Evolutionary conservation across 2,888 invertebrate genomes (phyloP).

Genomic region (Drosophila pegasa): DNA sequence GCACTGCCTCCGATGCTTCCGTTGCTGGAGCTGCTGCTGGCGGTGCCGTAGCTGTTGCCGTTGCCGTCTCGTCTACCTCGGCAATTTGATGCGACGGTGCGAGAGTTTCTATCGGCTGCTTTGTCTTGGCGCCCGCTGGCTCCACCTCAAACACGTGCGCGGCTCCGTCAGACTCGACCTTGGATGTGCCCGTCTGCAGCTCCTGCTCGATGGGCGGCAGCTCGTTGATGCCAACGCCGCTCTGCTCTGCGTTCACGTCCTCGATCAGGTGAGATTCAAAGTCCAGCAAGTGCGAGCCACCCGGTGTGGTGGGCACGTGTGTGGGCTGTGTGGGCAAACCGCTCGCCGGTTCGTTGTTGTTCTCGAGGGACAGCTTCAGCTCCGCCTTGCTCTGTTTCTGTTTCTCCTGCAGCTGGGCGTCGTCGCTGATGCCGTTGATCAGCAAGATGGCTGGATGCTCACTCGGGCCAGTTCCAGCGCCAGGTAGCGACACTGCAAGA

Average conservation of each 20-base stretch:
- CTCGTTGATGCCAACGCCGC: slow-evolving; percentile 82
- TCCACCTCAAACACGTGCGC: slow-evolving; percentile 82
- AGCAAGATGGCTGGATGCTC: slow-evolving; percentile 84
- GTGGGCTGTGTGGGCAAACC: slow-evolving; percentile 23
- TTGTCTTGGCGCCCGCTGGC: slow-evolving; percentile 78
- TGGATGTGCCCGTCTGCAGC: slow-evolving; percentile 78
- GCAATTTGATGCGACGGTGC: slow-evolving; percentile 66
- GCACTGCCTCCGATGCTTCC: slow-evolving; percentile 42
- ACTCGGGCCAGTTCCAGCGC: slow-evolving; percentile 81
- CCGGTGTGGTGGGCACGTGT: slow-evolving; percentile 60
- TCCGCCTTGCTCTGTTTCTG: slow-evolving; percentile 33
- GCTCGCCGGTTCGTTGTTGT: slow-evolving; percentile 34
- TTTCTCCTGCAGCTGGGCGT: slow-evolving; percentile 46
- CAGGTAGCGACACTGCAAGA: slow-evolving; percentile 85
- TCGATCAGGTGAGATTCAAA: slow-evolving; percentile 84
- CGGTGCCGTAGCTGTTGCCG: slow-evolving; percentile 31
- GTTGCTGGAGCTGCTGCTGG: slow-evolving; percentile 19
- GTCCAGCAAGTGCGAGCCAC: slow-evolving; percentile 75
- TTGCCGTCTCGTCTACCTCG: slow-evolving; percentile 69
- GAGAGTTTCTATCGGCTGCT: slow-evolving; percentile 74
- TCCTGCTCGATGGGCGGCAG: slow-evolving; percentile 81
- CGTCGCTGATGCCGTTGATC: slow-evolving; percentile 79
- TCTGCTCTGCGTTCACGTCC: slow-evolving; percentile 73
- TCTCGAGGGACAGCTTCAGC: slow-evolving; percentile 50
- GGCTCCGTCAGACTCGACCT: slow-evolving; percentile 74